Evolutionary conservation across 1,140 invertebrate species (phyloP), one percentile per base, ranked within the genome.

Genomic region (Rhopalosiphum maidis): DNA sequence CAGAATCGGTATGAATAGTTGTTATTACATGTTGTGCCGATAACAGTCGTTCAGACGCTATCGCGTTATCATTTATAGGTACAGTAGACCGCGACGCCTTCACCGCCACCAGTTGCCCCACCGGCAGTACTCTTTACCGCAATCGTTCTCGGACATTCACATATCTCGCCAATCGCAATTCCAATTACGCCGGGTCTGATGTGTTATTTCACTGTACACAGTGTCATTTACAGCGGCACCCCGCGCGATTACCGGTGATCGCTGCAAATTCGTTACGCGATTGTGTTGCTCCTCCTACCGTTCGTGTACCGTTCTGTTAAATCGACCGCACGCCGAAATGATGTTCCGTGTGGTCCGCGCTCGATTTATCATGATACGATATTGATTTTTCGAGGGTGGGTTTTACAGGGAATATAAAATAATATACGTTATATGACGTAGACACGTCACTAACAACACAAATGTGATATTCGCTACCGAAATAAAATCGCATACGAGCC

Each of bases 1-100:
- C 30, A 95, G 94, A 94, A 94, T 96, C 94, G 95, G 96, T 95
- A 94, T 68, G 60, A 68, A 68, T 15, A 60, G 30, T 30, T n/a
- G n/a, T n/a, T 30, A 30, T 68, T 30, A 5, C 23, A 21, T 55
- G 25, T 9, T 25, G 25, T 60, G 1, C 23, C 30, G 25, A 94
- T 37, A 30, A 22, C 37, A 22, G 21, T 82, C 35, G 35, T 82
- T 82, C 35, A 2, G 0, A 46, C 43, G 30, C 46, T 1, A 25
- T 41, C 23, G 2, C 7, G 4, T 3, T 55, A 25, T 9, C 7
- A 55, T 55, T 23, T 55, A 46, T 51, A 51, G 7, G 48, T 25
- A 55, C 8, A 9, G 55, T 55, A 25, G 30, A 55, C 25, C 23
- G 54, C 23, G 54, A 55, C 25, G 9, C 8, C 23, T 30, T 15